Evolutionary conservation across 2,888 invertebrate genomes (phyloP).

Genomic region (Ochlodes sylvanus): DNA sequence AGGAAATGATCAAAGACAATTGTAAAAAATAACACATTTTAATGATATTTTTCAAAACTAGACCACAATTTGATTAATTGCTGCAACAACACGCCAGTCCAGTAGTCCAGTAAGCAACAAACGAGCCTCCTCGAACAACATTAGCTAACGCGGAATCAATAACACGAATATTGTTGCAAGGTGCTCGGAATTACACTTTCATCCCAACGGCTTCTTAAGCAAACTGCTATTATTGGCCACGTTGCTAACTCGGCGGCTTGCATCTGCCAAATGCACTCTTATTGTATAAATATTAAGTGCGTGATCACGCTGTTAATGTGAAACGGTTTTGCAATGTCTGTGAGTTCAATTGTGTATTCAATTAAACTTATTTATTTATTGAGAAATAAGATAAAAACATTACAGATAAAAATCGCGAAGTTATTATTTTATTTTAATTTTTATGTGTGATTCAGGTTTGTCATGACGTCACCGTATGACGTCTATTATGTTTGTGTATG

Average conservation of each 20-base stretch:
- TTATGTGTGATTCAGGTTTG: too few species aligned
- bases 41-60: too few species aligned
- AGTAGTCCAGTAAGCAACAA: background rate
- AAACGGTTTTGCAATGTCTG: conserved; percentile 4
- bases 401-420: too few species aligned
- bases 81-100: background rate
- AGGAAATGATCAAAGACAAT: too few species aligned
- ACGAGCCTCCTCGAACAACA: conserved; percentile 26
- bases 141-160: conserved; percentile 34
- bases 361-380: too few species aligned
- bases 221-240: conserved; percentile 23
- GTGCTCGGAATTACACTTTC: conserved; percentile 33
- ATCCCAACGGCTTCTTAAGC: conserved; percentile 25
- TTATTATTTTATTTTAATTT: too few species aligned
- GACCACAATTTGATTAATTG: too few species aligned
- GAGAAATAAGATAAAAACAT: too few species aligned
- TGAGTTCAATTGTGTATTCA: too few species aligned
- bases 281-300: conserved; percentile 35
- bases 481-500: too few species aligned
- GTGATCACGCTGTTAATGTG: conserved; percentile 27
- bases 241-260: conserved; percentile 26
- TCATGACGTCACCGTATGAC: too few species aligned
- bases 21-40: too few species aligned
- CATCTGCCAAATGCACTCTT: conserved; percentile 36
- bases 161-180: conserved; percentile 37